Percentiles rank a stretch among this genome's conserved stretches.
Evolutionary conservation across 2,113 vertebrate species (phyloP).

Genomic region (Mustela lutreola): DNA sequence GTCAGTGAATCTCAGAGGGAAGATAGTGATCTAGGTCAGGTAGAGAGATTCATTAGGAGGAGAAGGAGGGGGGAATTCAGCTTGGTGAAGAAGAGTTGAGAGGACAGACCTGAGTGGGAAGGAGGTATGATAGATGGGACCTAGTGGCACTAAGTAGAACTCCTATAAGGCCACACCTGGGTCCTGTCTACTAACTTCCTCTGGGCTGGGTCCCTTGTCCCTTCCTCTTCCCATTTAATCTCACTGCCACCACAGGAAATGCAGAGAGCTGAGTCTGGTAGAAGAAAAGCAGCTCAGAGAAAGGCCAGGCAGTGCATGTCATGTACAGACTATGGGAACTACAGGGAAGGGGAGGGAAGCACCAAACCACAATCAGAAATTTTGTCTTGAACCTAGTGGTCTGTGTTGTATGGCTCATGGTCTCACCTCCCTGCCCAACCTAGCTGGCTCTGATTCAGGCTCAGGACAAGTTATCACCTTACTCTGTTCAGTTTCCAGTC

Average conservation of each 20-base stretch:
- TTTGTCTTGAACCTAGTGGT: too few relatives aligned
- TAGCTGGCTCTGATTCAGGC: not conserved
- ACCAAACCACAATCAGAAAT: not conserved
- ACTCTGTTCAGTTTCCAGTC: not conserved
- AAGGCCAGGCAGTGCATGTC: not conserved
- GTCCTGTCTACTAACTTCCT: not conserved
- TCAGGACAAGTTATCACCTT: not conserved
- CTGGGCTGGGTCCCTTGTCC: not conserved
- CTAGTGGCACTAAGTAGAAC: too few relatives aligned
- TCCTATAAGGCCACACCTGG: not conserved
- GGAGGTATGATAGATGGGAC: not conserved
- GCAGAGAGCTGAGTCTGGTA: not conserved
- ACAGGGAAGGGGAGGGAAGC: not conserved
- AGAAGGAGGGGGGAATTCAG: not conserved
- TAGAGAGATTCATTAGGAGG: not conserved
- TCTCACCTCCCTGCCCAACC: not conserved
- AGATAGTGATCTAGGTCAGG: not conserved
- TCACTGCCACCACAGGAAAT: not conserved
- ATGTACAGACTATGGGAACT: not conserved
- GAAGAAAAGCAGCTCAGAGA: not conserved
- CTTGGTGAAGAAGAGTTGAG: not conserved
- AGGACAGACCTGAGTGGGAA: not conserved
- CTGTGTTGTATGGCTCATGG: not conserved
- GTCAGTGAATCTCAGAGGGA: not conserved
- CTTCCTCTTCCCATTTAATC: not conserved